A percentile compares a stretch with the other conserved stretches of the same genome.
These are phyloP conservation scores for Aplodontia rufa DNA, from an alignment of 2,113 vertebrate genomes.

Conservation along the genomic window DNA sequence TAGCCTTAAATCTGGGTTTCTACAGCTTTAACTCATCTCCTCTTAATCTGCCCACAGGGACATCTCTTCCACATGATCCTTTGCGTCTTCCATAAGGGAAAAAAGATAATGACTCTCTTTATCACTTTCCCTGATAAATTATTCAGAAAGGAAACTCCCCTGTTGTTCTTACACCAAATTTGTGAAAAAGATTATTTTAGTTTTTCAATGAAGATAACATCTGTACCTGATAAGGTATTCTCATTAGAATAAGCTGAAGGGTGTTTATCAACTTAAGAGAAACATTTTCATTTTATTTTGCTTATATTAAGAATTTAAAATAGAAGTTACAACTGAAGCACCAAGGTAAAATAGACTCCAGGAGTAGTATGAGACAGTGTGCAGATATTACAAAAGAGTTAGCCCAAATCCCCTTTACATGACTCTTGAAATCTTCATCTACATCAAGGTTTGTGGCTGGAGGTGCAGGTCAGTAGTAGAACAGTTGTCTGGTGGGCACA, in stretches of 20 bases:
- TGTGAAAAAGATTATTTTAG: background rate
- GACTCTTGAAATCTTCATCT: background rate
- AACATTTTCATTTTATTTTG: background rate
- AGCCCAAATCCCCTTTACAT: background rate
- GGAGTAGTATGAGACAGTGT: background rate
- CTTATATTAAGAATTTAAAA: background rate
- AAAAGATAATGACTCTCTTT: background rate
- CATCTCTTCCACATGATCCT: background rate
- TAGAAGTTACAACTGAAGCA: background rate
- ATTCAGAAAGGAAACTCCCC: background rate
- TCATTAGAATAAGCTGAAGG: background rate
- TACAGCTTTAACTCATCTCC: background rate
- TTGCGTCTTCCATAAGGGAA: background rate
- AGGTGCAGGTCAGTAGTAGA: background rate
- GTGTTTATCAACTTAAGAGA: background rate
- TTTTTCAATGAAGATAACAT: background rate
- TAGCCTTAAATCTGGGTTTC: conserved; percentile 25
- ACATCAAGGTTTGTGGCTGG: background rate
- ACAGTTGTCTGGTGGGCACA: no score
- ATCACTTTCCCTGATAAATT: conserved; percentile 1
- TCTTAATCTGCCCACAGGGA: conserved; percentile 2
- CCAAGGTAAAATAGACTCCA: background rate
- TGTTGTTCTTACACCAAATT: background rate
- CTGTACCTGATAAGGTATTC: background rate
- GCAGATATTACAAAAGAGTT: background rate